Evolutionary conservation across 2,113 vertebrate species (phyloP).

Genomic region (Cephalopholis sonnerati): DNA sequence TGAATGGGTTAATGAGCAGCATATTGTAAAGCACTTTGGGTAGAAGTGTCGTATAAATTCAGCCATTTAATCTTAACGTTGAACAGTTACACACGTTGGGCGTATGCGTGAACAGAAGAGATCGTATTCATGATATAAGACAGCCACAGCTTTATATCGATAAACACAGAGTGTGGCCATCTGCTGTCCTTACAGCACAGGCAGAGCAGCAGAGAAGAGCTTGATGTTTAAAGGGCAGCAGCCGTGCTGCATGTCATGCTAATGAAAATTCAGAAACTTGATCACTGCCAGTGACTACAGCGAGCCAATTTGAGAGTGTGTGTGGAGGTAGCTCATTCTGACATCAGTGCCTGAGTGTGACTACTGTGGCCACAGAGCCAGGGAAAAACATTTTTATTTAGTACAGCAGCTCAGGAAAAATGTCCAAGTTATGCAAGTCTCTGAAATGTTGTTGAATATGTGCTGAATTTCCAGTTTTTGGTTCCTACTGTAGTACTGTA

Average conservation of each 20-base stretch:
- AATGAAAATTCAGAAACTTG: not conserved
- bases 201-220: not conserved
- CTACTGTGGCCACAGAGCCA: not conserved
- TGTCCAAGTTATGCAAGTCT: not conserved
- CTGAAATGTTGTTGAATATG: not conserved
- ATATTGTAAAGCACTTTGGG: not conserved
- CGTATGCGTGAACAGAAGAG: conserved; percentile 34
- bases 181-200: conserved; percentile 23
- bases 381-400: not conserved
- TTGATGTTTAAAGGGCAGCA: conserved; percentile 23
- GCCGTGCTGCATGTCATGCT: not conserved
- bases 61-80: conserved; percentile 4
- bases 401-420: not conserved
- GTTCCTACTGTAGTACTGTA: not conserved
- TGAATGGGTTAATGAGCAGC: not conserved
- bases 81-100: not conserved
- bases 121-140: conserved; percentile 1
- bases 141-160: conserved; percentile 19
- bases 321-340: not conserved
- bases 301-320: not conserved
- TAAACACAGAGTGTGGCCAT: conserved; percentile 41
- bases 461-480: not conserved
- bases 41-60: not conserved
- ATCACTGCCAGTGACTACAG: not conserved
- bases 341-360: not conserved